Evolutionary conservation across 2,113 vertebrate species (phyloP).

Genomic region (Grus americana): DNA sequence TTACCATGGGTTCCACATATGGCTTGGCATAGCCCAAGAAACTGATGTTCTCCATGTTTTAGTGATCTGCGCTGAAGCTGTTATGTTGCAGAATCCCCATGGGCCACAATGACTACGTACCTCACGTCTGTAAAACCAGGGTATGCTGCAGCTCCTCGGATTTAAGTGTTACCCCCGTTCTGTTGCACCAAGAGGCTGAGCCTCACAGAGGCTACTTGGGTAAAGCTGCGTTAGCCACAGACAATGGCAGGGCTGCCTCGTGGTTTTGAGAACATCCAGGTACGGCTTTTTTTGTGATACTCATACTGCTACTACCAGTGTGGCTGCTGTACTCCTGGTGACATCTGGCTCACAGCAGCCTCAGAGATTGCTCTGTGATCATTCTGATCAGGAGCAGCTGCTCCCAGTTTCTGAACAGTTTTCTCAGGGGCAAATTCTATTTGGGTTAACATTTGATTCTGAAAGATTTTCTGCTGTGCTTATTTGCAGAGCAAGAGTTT

Average conservation of each 20-base stretch:
- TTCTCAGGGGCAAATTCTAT: neutral
- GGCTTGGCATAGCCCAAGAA: neutral
- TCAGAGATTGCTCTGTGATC: neutral
- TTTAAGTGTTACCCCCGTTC: neutral
- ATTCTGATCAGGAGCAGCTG: neutral
- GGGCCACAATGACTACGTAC: too few species aligned
- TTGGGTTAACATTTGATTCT: neutral
- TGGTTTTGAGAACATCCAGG: rapidly evolving
- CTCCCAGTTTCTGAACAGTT: neutral
- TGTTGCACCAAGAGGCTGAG: neutral
- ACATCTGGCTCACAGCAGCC: neutral
- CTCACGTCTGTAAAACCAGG: neutral
- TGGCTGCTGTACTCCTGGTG: neutral
- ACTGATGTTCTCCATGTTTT: rapidly evolving
- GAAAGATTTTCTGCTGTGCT: neutral
- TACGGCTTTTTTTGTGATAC: neutral
- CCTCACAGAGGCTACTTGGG: neutral
- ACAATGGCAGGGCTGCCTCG: rapidly evolving
- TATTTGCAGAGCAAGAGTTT: neutral
- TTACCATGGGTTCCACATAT: neutral
- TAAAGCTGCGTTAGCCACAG: neutral
- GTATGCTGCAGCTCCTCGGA: neutral
- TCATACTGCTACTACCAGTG: neutral
- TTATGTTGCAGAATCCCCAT: rapidly evolving
- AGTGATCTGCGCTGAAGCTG: neutral